A percentile compares a stretch with the other conserved stretches of the same genome.
phyloP scores from a whole-genome alignment of 2,888 invertebrate genomes.

The Diaprepes abbreviatus region DNA sequence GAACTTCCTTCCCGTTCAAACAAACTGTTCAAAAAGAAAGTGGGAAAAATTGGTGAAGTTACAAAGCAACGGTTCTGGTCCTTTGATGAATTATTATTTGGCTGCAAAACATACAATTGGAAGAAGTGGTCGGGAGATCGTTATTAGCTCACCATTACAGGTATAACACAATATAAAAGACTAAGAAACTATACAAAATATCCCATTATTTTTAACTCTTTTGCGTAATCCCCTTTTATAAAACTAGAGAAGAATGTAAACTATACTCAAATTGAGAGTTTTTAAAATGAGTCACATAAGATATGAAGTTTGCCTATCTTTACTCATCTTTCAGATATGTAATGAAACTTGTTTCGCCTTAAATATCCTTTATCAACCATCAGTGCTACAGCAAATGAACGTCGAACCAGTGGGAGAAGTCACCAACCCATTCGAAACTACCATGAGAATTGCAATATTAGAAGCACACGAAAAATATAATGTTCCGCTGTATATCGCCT shows the following conservation, averaged over 20 bases:
- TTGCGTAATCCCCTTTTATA: too few relatives aligned
- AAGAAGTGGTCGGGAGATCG: constrained; percentile 70
- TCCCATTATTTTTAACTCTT: too few relatives aligned
- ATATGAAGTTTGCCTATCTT: not conserved
- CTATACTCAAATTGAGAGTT: too few relatives aligned
- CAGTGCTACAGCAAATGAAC: constrained; percentile 77
- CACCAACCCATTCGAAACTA: constrained; percentile 83
- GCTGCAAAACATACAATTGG: constrained; percentile 77
- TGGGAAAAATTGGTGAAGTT: constrained; percentile 76
- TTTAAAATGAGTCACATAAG: not conserved
- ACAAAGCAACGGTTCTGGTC: constrained; percentile 64
- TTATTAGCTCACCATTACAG: constrained; percentile 82
- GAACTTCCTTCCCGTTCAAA: constrained; percentile 74
- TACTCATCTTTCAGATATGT: constrained; percentile 70
- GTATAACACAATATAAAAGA: too few relatives aligned
- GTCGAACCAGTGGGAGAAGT: constrained; percentile 75
- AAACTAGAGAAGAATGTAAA: too few relatives aligned
- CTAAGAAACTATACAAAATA: too few relatives aligned
- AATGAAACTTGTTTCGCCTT: constrained; percentile 85
- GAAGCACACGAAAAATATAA: constrained; percentile 82
- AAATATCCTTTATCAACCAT: constrained; percentile 81
- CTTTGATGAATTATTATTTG: constrained; percentile 73
- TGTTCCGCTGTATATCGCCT: constrained; percentile 84
- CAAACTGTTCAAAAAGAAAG: constrained; percentile 76
- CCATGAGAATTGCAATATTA: constrained; percentile 79